Evolutionary conservation across 2,113 vertebrate genomes (phyloP).

Genomic region (Mellivora capensis): DNA sequence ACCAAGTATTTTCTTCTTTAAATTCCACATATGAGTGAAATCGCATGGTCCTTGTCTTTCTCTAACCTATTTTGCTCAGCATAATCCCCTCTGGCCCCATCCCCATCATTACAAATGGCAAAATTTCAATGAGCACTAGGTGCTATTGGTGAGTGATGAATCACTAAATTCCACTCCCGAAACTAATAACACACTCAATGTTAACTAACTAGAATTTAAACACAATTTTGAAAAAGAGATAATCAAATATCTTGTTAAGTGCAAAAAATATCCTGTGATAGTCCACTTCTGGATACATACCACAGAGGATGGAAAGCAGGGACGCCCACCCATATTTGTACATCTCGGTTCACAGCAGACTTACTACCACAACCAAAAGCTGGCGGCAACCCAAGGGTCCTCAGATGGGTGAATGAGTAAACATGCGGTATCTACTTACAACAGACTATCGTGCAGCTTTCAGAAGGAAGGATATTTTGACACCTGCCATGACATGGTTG

Average conservation of each 20-base stretch:
- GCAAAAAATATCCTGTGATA: not conserved
- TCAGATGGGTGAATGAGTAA: not conserved
- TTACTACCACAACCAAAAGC: not conserved
- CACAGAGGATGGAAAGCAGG: not conserved
- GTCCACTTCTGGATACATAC: not conserved
- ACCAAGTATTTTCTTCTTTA: not conserved
- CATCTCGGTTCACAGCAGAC: not conserved
- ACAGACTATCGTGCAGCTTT: not conserved
- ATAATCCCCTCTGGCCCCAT: not conserved
- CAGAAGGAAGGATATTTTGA: not conserved
- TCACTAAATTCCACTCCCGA: not conserved
- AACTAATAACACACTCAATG: not conserved
- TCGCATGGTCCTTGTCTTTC: not conserved
- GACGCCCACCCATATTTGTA: not conserved
- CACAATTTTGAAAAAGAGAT: not conserved
- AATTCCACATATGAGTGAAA: not conserved
- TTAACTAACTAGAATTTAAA: not conserved
- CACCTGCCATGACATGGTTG: no score
- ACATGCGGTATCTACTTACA: not conserved
- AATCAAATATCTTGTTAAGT: not conserved
- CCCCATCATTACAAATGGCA: not conserved
- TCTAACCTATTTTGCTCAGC: not conserved
- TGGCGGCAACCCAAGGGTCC: not conserved
- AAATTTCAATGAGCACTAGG: not conserved
- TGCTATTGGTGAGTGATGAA: not conserved